Evolutionary conservation across 2,888 invertebrate genomes (phyloP).

Genomic region (Siphonodentalium dalli): DNA sequence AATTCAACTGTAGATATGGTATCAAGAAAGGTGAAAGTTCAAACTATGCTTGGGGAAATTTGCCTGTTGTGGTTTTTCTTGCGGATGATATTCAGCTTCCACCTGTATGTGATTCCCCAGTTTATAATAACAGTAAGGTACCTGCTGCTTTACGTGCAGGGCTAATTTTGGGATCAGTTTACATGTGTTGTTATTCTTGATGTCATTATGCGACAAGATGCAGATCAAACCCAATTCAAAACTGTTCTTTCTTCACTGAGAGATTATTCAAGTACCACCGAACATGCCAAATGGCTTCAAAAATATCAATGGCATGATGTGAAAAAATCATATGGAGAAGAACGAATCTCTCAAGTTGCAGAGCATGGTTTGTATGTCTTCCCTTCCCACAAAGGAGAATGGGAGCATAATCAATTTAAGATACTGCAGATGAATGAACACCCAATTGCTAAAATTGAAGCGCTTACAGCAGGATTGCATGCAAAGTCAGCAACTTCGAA

Average conservation of each 20-base stretch:
- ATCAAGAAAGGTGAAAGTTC: slow-evolving; percentile 5
- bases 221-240: slow-evolving; percentile 10
- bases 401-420: slow-evolving; percentile 17
- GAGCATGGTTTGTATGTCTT: slow-evolving; percentile 16
- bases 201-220: slow-evolving; percentile 19
- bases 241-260: slow-evolving; percentile 16
- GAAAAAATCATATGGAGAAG: background rate
- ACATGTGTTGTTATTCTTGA: slow-evolving; percentile 8
- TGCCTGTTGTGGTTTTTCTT: slow-evolving; percentile 34
- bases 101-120: slow-evolving; percentile 31
- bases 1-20: slow-evolving; percentile 18
- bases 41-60: slow-evolving; percentile 23
- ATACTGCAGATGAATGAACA: slow-evolving; percentile 12
- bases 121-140: slow-evolving; percentile 16
- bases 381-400: slow-evolving; percentile 16
- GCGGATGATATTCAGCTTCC: slow-evolving; percentile 35
- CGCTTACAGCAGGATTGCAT: slow-evolving; percentile 18
- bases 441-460: slow-evolving; percentile 25
- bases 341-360: background rate
- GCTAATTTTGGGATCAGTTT: slow-evolving; percentile 25
- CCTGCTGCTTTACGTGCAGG: slow-evolving; percentile 25
- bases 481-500: slow-evolving; percentile 14
- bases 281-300: slow-evolving; percentile 27
- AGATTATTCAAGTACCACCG: slow-evolving; percentile 7
- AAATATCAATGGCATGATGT: slow-evolving; percentile 24